A percentile compares a stretch with the other conserved stretches of the same genome.
Conservation (phyloP, 1,140 invertebrate genomes). For the Xylocopa sonorina region DNA sequence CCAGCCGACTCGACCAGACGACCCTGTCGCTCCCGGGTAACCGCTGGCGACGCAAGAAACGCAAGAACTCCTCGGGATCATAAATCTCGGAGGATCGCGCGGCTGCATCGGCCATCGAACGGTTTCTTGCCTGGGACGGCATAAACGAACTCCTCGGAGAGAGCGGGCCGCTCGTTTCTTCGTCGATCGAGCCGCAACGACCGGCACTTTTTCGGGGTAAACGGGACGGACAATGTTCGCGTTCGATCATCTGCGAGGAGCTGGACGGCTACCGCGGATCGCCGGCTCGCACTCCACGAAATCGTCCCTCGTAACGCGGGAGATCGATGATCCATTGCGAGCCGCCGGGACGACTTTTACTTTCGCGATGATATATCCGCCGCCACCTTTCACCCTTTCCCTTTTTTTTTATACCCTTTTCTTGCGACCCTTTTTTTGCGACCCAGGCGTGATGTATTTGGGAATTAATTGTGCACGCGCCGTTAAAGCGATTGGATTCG, state of each 20-base stretch:
- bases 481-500: no score
- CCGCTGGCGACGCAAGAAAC: neutral
- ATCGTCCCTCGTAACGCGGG: neutral
- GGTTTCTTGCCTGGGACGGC: conserved; percentile 23
- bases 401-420: neutral
- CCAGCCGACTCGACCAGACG: neutral
- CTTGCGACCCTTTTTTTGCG: no score
- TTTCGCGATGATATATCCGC: neutral
- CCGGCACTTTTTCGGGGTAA: conserved; percentile 13
- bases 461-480: no score
- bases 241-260: neutral
- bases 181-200: neutral
- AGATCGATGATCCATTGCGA: neutral
- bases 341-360: neutral
- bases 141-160: conserved; percentile 24
- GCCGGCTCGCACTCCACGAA: neutral
- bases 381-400: no score
- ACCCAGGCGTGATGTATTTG: no score
- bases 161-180: conserved; percentile 9
- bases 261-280: no score
- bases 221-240: conserved; percentile 24
- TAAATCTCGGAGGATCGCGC: conserved; percentile 44
- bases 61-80: conserved; percentile 36
- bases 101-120: conserved; percentile 18
- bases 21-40: neutral